These are phyloP conservation scores for Garrulus glandarius DNA, from an alignment of 2,797 vertebrate species.

Conservation along the genomic window DNA sequence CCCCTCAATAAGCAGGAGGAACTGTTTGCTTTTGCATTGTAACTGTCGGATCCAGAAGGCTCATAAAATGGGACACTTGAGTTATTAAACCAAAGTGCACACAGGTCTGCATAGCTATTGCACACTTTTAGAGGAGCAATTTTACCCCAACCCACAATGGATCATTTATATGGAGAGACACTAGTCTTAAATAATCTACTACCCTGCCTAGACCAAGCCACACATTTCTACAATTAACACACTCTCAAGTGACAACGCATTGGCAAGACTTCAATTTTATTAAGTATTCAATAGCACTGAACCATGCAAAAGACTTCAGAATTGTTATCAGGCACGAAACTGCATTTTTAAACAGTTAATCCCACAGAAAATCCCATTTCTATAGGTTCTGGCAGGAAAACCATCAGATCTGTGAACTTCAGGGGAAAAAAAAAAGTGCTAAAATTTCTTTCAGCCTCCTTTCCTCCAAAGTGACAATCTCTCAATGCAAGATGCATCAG, in stretches of 20 bases:
- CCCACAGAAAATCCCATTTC: not conserved
- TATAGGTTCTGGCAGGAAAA: not conserved
- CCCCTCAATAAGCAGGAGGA: not conserved
- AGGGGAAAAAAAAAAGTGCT: rapidly evolving
- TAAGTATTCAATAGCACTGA: not conserved
- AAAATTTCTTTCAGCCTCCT: not conserved
- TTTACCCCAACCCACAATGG: not conserved
- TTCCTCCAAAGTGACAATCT: not conserved
- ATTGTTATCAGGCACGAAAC: not conserved
- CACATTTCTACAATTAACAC: not conserved
- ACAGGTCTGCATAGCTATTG: not conserved
- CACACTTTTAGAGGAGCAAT: not conserved
- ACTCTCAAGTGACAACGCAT: not conserved
- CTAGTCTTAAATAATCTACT: not conserved
- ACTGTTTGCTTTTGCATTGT: not conserved
- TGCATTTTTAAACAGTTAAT: not conserved
- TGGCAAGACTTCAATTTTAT: not conserved
- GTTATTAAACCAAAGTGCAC: not conserved
- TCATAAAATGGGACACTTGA: not conserved
- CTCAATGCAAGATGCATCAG: rapidly evolving
- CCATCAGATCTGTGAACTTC: not conserved
- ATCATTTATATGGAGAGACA: not conserved
- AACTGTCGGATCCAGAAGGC: not conserved
- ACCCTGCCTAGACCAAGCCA: not conserved
- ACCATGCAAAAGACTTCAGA: not conserved